Conservation (phyloP, 2,888 invertebrate species). For the Oasisia sp. region DNA sequence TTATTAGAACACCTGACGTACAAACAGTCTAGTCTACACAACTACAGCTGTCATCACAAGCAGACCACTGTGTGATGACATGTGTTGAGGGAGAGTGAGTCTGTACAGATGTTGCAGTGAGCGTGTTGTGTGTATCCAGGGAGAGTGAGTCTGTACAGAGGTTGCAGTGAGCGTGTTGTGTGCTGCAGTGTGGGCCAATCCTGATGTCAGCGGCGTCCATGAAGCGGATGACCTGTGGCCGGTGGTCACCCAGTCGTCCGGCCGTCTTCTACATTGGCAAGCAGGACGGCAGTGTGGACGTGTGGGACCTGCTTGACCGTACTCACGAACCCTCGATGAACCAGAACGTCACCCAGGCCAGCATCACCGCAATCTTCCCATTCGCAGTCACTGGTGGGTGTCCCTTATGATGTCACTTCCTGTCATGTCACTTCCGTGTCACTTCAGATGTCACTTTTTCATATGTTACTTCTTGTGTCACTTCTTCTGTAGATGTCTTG, state of each 20-base stretch:
- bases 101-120: background rate
- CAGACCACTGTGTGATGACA: background rate
- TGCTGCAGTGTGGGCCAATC: slow-evolving; percentile 59
- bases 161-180: background rate
- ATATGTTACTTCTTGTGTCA: background rate
- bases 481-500: background rate
- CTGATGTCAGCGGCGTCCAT: slow-evolving; percentile 52
- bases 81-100: background rate
- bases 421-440: background rate
- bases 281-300: slow-evolving; percentile 80
- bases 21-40: too few relatives aligned
- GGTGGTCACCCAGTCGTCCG: slow-evolving; percentile 82
- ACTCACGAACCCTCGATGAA: slow-evolving; percentile 77
- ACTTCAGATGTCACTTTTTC: background rate
- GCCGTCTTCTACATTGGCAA: slow-evolving; percentile 78
- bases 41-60: background rate
- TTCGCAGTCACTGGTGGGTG: background rate
- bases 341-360: slow-evolving; percentile 72
- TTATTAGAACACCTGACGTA: too few relatives aligned
- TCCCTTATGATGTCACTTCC: background rate
- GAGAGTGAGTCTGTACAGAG: background rate
- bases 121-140: background rate
- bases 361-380: slow-evolving; percentile 54
- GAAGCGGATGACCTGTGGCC: slow-evolving; percentile 63
- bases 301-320: slow-evolving; percentile 81